phyloP scores from a whole-genome alignment of 1,140 invertebrate genomes.

The Mercenaria mercenaria region DNA sequence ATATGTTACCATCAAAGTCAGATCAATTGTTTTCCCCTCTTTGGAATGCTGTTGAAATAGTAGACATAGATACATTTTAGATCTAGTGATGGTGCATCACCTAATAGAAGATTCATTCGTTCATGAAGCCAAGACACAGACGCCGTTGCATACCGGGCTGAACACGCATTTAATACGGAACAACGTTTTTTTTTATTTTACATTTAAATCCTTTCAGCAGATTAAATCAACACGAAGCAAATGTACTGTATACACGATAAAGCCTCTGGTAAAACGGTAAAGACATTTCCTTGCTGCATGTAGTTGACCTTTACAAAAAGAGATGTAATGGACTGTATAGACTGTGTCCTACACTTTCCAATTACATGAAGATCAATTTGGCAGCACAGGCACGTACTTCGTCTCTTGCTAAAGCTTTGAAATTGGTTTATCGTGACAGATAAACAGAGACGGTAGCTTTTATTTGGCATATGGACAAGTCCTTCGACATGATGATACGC shows the following conservation, averaged over 20 bases:
- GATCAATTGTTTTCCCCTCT: too few species aligned
- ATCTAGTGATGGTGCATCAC: too few species aligned
- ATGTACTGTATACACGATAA: slow-evolving; percentile 36
- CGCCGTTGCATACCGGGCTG: too few species aligned
- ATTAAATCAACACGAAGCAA: too few species aligned
- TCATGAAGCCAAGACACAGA: too few species aligned
- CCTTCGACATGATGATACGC: slow-evolving; percentile 72
- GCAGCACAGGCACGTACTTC: slow-evolving; percentile 46
- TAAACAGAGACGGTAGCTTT: slow-evolving; percentile 67
- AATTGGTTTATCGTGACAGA: slow-evolving; percentile 11
- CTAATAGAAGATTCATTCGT: too few species aligned
- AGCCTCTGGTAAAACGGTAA: slow-evolving; percentile 55
- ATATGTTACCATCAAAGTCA: too few species aligned
- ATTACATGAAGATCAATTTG: slow-evolving; percentile 30
- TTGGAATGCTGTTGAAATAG: too few species aligned
- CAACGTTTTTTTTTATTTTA: too few species aligned
- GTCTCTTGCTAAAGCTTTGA: slow-evolving; percentile 51
- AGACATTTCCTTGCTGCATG: neutral
- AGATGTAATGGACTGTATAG: neutral
- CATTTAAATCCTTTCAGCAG: too few species aligned
- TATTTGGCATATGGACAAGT: slow-evolving; percentile 63
- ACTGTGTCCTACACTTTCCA: neutral
- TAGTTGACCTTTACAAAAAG: slow-evolving; percentile 13
- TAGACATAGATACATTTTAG: too few species aligned
- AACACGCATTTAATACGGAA: too few species aligned